Conservation (phyloP, 2,888 invertebrate species). For the Andrena minutula region DNA sequence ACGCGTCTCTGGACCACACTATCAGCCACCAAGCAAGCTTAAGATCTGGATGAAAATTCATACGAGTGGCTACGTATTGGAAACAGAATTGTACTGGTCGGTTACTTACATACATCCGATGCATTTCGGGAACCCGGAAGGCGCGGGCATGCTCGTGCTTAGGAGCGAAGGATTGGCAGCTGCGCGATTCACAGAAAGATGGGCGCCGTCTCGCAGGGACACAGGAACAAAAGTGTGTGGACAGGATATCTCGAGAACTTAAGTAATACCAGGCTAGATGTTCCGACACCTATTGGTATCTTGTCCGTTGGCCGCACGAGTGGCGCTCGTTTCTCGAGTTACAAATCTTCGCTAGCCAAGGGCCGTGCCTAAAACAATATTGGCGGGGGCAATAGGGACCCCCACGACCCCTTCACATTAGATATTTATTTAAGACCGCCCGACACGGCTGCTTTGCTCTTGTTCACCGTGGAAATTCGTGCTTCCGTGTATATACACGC, state of each 20-base stretch:
- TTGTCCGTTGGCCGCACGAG: constrained; percentile 55
- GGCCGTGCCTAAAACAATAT: constrained; percentile 80
- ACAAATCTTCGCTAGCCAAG: constrained; percentile 68
- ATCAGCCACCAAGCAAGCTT: too few relatives aligned
- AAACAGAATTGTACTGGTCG: not conserved
- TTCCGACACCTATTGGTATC: constrained; percentile 61
- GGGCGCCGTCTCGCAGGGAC: constrained; percentile 11
- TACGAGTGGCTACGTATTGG: too few relatives aligned
- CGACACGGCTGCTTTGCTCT: constrained; percentile 73
- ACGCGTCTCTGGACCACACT: too few relatives aligned
- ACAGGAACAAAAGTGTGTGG: constrained; percentile 25
- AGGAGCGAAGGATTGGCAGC: constrained; percentile 36
- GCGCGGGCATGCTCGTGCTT: not conserved
- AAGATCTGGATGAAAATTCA: too few relatives aligned
- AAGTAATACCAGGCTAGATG: constrained; percentile 51
- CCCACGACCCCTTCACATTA: constrained; percentile 70
- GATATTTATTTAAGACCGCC: constrained; percentile 79
- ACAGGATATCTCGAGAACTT: constrained; percentile 52
- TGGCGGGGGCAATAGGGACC: constrained; percentile 69
- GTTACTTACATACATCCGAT: not conserved
- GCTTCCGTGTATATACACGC: constrained; percentile 32
- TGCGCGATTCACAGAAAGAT: constrained; percentile 36
- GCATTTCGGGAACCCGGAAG: not conserved
- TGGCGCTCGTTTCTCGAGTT: constrained; percentile 72
- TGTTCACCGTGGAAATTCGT: constrained; percentile 62